Evolutionary conservation across 2,888 invertebrate species (phyloP), one percentile per base, ranked within the genome.

Genomic region (Drosophila cracens): DNA sequence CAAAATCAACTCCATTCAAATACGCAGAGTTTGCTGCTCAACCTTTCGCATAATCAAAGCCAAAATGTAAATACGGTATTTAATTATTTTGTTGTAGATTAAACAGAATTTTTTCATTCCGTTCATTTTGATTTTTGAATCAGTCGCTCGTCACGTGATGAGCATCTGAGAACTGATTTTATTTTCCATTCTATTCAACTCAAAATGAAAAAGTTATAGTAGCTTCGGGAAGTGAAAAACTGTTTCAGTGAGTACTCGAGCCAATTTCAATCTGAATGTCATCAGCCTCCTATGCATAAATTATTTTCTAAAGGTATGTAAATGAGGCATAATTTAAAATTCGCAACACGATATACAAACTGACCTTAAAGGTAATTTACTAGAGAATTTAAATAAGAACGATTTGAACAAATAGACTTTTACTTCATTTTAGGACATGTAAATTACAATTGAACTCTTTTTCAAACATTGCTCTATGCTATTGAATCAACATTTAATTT

Each of bases 21-120:
- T 65, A 63, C 48, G 46, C 59, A 34, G 25, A 54, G 21, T 54
- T 46, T 40, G 43, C 54, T 53, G 54, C 58, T 56, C 40, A 38
- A 63, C 27, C 57, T 58, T 57, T 52, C 13, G 59, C 65, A 66
- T 64, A 63, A 64, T 60, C 65, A 70, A 62, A 46, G n/a, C 46
- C 18, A 59, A 72, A 71, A 71, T 70, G 71, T 64, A 71, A 71
- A 71, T 71, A 27, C 13, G 25, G 4, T 49, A 16, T 40, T 48
- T 52, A 52, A 54, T 53, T 63, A 63, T 63, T 58, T 64, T n/a
- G n/a, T 11, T 33, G 13, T 34, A 18, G 31, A 31, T 46, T 54
- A 58, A 13, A 11, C 52, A 38, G 66, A 52, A 52, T 48, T 33
- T 60, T 49, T 40, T 7, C 11, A 1, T 51, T 33, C 25, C 38